Conservation (phyloP, 2,888 invertebrate species). For the Drosophila prostipennis region DNA sequence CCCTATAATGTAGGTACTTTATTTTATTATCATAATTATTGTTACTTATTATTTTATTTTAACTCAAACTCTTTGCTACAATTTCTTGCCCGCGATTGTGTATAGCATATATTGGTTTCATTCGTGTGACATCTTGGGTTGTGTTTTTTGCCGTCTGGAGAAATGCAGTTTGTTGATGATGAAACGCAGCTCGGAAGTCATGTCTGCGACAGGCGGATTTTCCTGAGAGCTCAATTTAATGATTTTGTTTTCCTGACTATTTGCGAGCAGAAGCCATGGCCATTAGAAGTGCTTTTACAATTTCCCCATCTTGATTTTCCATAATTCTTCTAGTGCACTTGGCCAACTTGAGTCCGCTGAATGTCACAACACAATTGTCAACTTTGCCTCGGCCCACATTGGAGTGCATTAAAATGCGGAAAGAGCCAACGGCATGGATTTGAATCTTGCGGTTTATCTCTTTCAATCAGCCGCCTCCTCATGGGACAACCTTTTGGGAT, state of each 20-base stretch:
- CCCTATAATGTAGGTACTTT: too few species aligned
- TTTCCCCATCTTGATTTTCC: neutral
- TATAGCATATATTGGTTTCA: conserved; percentile 7
- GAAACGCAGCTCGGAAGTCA: conserved; percentile 5
- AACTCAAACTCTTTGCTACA: neutral
- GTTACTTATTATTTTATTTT: too few species aligned
- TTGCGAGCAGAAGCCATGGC: neutral
- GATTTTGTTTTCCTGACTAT: conserved; percentile 6
- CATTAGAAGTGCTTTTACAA: conserved; percentile 11
- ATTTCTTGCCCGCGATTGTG: neutral
- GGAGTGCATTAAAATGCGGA: conserved; percentile 40
- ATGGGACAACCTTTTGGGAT: conserved; percentile 27
- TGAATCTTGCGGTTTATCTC: conserved; percentile 53
- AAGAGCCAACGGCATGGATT: conserved; percentile 16
- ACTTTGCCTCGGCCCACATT: conserved; percentile 9
- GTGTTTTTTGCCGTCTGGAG: conserved; percentile 4
- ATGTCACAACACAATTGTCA: conserved; percentile 30
- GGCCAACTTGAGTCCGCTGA: conserved; percentile 24
- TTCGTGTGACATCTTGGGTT: conserved; percentile 3
- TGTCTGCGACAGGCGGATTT: conserved; percentile 2
- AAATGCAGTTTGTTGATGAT: conserved; percentile 7
- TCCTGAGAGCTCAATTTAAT: neutral
- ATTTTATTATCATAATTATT: too few species aligned
- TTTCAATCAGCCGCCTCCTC: conserved; percentile 61
- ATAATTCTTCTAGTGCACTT: conserved; percentile 16